Percentiles rank a stretch among this genome's conserved stretches.
phyloP scores from a whole-genome alignment of 2,797 vertebrate species.

The Pseudocheirus occidentalis region DNA sequence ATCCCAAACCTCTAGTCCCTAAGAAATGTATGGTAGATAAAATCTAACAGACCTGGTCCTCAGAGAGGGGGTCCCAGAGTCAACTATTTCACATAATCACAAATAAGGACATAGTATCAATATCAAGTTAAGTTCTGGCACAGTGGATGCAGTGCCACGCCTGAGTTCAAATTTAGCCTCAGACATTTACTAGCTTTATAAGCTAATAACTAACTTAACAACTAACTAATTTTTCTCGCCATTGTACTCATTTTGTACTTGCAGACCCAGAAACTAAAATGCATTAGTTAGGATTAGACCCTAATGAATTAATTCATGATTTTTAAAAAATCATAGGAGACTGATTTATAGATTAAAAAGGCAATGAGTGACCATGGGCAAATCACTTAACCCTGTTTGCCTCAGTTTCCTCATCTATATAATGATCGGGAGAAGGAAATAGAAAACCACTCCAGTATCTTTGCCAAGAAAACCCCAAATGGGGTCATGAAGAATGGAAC shows the following conservation, averaged over 20 bases:
- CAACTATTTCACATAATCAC: neutral
- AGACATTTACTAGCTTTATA: too few species aligned
- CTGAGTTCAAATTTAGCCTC: neutral
- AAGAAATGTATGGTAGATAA: neutral
- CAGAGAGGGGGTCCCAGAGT: neutral
- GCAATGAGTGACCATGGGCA: neutral
- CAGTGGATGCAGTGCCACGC: neutral
- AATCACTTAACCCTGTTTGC: neutral
- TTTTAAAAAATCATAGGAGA: slow-evolving; percentile 64
- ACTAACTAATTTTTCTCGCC: neutral
- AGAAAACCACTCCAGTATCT: neutral
- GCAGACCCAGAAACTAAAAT: neutral
- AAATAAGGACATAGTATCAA: neutral
- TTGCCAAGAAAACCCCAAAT: neutral
- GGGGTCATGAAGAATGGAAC: neutral
- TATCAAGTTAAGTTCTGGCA: neutral
- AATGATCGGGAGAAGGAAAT: neutral
- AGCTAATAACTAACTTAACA: too few species aligned
- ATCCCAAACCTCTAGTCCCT: neutral
- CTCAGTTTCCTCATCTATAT: neutral
- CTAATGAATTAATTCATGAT: slow-evolving; percentile 50
- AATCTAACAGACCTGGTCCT: neutral
- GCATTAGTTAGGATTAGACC: slow-evolving; percentile 29
- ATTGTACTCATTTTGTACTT: neutral
- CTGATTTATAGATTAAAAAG: slow-evolving; percentile 70